Evolutionary conservation across 2,797 vertebrate species (phyloP).

Genomic region (Yasuhikotakia modesta): DNA sequence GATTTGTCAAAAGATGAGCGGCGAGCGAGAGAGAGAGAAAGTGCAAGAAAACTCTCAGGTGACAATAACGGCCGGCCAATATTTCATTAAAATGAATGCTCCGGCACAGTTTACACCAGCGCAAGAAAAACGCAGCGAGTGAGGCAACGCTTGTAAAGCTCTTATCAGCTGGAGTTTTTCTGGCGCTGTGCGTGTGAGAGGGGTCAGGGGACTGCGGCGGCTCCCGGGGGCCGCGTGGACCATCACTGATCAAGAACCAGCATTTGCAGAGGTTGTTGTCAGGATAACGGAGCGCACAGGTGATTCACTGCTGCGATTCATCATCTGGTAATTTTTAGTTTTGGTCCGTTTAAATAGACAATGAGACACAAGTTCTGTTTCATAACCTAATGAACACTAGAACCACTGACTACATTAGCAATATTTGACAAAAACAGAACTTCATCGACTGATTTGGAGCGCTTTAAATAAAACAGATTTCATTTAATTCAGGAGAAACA

Average conservation of each 20-base stretch:
- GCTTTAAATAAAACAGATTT: too few relatives aligned
- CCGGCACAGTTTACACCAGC: constrained; percentile 86
- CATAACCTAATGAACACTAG: not conserved
- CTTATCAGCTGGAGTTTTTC: constrained; percentile 74
- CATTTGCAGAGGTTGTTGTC: constrained; percentile 24
- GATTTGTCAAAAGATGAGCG: constrained; percentile 85
- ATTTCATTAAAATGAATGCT: constrained; percentile 95
- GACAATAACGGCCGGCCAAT: constrained; percentile 87
- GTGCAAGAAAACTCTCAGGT: constrained; percentile 70
- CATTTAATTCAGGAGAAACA: too few relatives aligned
- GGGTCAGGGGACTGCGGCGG: constrained; percentile 69
- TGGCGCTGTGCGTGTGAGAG: constrained; percentile 57
- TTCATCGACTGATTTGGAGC: too few relatives aligned
- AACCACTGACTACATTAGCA: not conserved
- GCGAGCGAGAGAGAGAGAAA: constrained; percentile 20
- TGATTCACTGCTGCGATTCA: constrained; percentile 1
- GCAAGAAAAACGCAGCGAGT: constrained; percentile 68
- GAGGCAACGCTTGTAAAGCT: constrained; percentile 68
- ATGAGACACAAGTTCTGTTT: not conserved
- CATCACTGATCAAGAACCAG: constrained; percentile 62
- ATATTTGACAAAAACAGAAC: not conserved
- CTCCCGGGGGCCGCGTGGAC: constrained; percentile 67
- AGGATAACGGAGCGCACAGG: constrained; percentile 43
- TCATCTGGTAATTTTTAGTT: not conserved
- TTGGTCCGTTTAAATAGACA: not conserved